Conservation (phyloP, 2,113 vertebrate species). For the Eurystomus gularis region DNA sequence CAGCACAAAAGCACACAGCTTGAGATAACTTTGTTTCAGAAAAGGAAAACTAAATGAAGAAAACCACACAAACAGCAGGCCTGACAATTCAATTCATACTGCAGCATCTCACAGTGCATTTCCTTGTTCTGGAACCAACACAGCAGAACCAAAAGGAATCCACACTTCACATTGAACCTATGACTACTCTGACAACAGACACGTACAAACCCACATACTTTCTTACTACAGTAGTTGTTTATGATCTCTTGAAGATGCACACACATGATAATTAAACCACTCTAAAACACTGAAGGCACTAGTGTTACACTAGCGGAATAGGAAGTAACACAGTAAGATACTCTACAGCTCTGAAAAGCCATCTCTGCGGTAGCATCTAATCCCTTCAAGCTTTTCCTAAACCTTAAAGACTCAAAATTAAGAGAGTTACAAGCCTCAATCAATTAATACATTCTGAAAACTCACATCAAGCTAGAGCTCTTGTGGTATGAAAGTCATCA, state of each 20-base stretch:
- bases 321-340: accelerated
- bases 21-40: not conserved
- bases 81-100: not conserved
- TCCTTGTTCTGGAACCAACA: not conserved
- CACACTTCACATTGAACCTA: not conserved
- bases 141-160: not conserved
- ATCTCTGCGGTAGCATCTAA: not conserved
- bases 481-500: not conserved
- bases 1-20: not conserved
- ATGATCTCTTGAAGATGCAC: not conserved
- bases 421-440: not conserved
- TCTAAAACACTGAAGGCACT: not conserved
- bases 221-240: not conserved
- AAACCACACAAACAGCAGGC: not conserved
- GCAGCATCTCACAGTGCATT: not conserved
- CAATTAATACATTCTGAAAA: not conserved
- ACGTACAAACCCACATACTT: not conserved
- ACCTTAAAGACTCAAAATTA: not conserved
- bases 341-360: not conserved
- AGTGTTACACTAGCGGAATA: accelerated
- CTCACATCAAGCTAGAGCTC: not conserved
- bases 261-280: not conserved
- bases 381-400: not conserved
- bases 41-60: not conserved
- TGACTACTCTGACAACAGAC: not conserved